Conservation (phyloP, 2,888 invertebrate species). For the Orchesellides sinensis region DNA sequence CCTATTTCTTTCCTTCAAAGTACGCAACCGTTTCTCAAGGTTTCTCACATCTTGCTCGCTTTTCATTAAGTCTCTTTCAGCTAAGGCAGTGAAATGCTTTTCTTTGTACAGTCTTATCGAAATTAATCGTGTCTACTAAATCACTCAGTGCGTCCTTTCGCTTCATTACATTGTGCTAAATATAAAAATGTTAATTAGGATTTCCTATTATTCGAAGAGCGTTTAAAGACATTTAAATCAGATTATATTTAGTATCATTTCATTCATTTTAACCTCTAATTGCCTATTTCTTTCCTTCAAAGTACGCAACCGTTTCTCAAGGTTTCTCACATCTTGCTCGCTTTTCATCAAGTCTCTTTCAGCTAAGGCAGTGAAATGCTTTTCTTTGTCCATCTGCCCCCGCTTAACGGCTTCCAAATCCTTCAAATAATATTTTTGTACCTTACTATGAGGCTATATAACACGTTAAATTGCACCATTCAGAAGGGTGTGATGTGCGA, state of each 20-base stretch:
- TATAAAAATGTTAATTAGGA: background rate
- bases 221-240: background rate
- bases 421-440: slow-evolving; percentile 7
- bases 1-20: slow-evolving; percentile 8
- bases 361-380: slow-evolving; percentile 41
- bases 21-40: slow-evolving; percentile 16
- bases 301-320: slow-evolving; percentile 10
- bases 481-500: background rate
- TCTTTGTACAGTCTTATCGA: slow-evolving; percentile 70
- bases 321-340: slow-evolving; percentile 13
- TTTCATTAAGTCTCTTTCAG: slow-evolving; percentile 49
- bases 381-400: slow-evolving; percentile 64
- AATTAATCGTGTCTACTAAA: slow-evolving; percentile 66
- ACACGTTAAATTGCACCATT: background rate
- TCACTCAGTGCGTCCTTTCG: slow-evolving; percentile 61
- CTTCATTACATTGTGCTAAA: slow-evolving; percentile 6
- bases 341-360: slow-evolving; percentile 47
- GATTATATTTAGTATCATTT: too few relatives aligned
- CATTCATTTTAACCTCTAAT: slow-evolving; percentile 1
- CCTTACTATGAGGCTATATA: background rate
- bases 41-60: slow-evolving; percentile 19
- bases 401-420: slow-evolving; percentile 66
- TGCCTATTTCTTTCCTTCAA: slow-evolving; percentile 15
- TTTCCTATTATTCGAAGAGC: background rate
- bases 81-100: slow-evolving; percentile 41